Evolutionary conservation across 2,888 invertebrate species (phyloP).

Genomic region (Tipula confusa): DNA sequence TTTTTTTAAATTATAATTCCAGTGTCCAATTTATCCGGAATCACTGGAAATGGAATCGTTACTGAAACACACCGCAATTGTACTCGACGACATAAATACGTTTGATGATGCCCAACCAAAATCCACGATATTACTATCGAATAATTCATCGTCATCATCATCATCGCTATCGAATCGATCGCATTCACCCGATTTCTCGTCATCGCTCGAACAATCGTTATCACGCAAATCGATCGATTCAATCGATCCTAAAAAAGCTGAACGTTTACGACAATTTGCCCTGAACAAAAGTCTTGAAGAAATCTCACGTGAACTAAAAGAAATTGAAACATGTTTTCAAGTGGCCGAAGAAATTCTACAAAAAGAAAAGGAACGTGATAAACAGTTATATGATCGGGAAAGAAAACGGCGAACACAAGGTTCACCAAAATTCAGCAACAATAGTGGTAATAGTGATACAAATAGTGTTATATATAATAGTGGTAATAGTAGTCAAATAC

Average conservation of each 20-base stretch:
- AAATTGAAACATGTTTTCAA: conserved; percentile 49
- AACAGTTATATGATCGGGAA: conserved; percentile 38
- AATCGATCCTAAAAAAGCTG: background rate
- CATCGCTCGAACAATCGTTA: background rate
- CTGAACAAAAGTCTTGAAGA: conserved; percentile 45
- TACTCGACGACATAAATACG: background rate
- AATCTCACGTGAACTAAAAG: conserved; percentile 48
- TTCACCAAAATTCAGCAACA: conserved; percentile 5
- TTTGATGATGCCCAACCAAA: background rate
- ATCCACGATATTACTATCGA: background rate
- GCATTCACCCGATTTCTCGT: conserved; percentile 28
- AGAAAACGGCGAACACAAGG: conserved; percentile 36
- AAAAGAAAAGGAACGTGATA: conserved; percentile 44
- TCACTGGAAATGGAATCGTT: conserved; percentile 20
- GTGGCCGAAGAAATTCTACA: conserved; percentile 47
- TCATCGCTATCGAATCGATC: conserved; percentile 6
- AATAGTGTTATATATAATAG: background rate
- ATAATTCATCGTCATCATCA: conserved; percentile 28
- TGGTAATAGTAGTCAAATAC: background rate
- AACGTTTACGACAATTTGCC: background rate
- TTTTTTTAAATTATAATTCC: background rate
- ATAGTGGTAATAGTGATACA: background rate
- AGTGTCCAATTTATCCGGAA: conserved; percentile 21
- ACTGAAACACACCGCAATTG: background rate
- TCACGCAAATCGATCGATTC: background rate